Evolutionary conservation across 2,797 vertebrate species (phyloP), one percentile per base, ranked within the genome.

Genomic region (Cyprinodon diabolis): DNA sequence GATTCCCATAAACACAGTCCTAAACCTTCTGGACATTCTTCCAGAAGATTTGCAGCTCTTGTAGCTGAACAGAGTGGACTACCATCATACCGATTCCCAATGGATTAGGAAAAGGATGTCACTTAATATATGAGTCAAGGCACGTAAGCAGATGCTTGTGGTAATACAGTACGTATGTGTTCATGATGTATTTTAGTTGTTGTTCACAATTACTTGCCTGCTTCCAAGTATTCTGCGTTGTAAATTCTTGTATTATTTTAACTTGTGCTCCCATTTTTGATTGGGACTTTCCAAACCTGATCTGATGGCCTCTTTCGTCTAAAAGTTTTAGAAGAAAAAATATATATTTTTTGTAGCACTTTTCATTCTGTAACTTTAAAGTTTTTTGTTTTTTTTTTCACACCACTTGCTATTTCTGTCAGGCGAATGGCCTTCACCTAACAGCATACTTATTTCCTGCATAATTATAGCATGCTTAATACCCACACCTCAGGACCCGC

Each of bases 391-490:
- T 30, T 30, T 30, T 30, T 30, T 30, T 30, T 55, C 21, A 11
- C 48, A 21, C 40, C 67, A 55, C 30, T 40, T 68, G n/a, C 47
- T 66, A 45, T 66, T 12, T 47, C 62, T 66, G 40, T 45, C 13
- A 40, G 6, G 62, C n/a, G 47, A 66, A 66, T 66, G 19, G 13
- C 40, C 62, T n/a, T 47, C n/a, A 66, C 48, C 30, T 37, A 9
- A 66, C 43, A 45, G 21, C 62, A 47, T 66, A 47, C 62, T 23
- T 47, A 66, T 66, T 66, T 51, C 19, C 30, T 51, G 30, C 48
- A 71, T 63, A 71, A 71, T 37, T 51, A 62, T 62, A 49, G 12
- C 12, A n/a, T 9, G n/a, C 13, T 71, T 71, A 23, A 43, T 6
- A 51, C 30, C 60, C n/a, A 54, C n/a, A 65, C 15, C 25, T 73